Evolutionary conservation across 1,140 invertebrate genomes (phyloP).

Genomic region (Druon quercuslanigerum): DNA sequence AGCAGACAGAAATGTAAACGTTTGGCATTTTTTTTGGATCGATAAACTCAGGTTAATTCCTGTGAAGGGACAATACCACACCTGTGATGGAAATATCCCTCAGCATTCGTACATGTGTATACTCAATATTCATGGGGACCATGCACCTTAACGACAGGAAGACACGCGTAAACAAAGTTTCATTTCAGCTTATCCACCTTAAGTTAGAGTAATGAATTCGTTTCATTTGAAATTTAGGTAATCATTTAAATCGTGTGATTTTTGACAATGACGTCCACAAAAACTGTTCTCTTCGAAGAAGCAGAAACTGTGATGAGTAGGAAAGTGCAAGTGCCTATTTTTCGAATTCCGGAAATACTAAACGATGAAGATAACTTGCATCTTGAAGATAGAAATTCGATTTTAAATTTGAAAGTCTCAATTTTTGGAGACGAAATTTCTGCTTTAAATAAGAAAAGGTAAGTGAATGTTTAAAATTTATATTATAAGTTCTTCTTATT

Average conservation of each 20-base stretch:
- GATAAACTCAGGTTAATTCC: too few relatives aligned
- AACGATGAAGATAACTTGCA: slow-evolving; percentile 34
- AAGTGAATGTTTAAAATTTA: slow-evolving; percentile 34
- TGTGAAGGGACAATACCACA: too few relatives aligned
- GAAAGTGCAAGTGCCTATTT: slow-evolving; percentile 51
- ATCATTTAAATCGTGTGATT: background rate
- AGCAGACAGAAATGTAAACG: too few relatives aligned
- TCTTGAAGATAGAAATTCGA: slow-evolving; percentile 45
- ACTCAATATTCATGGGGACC: background rate
- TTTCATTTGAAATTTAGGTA: background rate
- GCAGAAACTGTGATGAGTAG: slow-evolving; percentile 51
- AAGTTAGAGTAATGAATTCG: background rate
- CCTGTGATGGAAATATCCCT: too few relatives aligned
- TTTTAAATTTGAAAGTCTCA: slow-evolving; percentile 52
- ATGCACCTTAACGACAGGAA: slow-evolving; percentile 31
- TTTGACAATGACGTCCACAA: background rate
- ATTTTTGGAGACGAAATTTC: slow-evolving; percentile 40
- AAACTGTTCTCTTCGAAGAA: slow-evolving; percentile 47
- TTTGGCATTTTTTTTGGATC: too few relatives aligned
- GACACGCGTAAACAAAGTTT: slow-evolving; percentile 27
- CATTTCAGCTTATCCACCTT: background rate
- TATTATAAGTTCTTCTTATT: background rate
- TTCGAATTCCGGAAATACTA: slow-evolving; percentile 41
- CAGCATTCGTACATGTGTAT: background rate
- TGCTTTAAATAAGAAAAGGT: slow-evolving; percentile 20